A percentile compares a stretch with the other conserved stretches of the same genome.
These are phyloP conservation scores for Cyrtodaria siliqua DNA, from an alignment of 2,888 invertebrate species.

Conservation along the genomic window DNA sequence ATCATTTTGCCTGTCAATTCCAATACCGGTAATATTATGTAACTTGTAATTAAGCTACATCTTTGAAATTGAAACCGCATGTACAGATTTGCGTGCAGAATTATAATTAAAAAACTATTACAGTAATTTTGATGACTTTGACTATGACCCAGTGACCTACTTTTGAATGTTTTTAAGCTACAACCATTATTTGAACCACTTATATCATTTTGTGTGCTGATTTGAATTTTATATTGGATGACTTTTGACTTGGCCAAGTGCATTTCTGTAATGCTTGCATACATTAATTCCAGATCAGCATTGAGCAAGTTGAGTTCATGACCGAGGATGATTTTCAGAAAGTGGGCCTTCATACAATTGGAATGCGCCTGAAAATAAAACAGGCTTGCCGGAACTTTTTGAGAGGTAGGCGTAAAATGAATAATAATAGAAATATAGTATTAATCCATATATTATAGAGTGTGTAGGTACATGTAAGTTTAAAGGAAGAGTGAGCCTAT, in stretches of 20 bases:
- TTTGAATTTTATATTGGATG: constrained; percentile 7
- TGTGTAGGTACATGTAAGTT: constrained; percentile 16
- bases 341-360: constrained; percentile 4
- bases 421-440: constrained; percentile 1
- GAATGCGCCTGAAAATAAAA: constrained; percentile 9
- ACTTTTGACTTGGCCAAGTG: constrained; percentile 6
- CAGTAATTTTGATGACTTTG: too few relatives aligned
- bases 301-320: constrained; percentile 7
- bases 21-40: too few relatives aligned
- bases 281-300: constrained; percentile 6
- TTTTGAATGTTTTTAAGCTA: too few relatives aligned
- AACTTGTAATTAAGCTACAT: too few relatives aligned
- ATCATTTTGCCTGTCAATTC: too few relatives aligned
- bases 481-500: constrained; percentile 17
- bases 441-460: background rate
- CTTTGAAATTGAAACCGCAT: too few relatives aligned
- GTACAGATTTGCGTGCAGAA: too few relatives aligned
- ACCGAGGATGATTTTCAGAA: constrained; percentile 8
- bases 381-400: constrained; percentile 11
- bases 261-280: constrained; percentile 7
- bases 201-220: constrained; percentile 4
- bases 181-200: constrained; percentile 10
- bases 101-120: too few relatives aligned
- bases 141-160: too few relatives aligned
- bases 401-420: constrained; percentile 5